A percentile compares a stretch with the other conserved stretches of the same genome.
These are phyloP conservation scores for Drosophila simulans DNA, from an alignment of 1,140 invertebrate species.

Conservation along the genomic window DNA sequence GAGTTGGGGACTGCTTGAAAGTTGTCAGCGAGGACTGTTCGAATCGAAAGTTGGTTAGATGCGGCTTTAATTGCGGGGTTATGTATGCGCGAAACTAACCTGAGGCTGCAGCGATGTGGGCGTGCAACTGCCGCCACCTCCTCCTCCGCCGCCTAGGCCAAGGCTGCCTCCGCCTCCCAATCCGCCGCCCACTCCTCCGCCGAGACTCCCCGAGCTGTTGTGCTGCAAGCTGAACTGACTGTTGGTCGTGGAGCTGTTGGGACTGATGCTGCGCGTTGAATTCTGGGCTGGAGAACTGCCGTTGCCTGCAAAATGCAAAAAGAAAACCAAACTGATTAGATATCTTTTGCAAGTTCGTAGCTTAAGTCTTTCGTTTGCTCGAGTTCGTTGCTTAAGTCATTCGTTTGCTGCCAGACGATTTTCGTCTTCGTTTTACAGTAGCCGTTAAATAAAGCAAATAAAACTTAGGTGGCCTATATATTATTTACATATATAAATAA, in stretches of 20 bases:
- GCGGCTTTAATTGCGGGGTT: neutral
- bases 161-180: constrained; percentile 57
- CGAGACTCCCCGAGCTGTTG: constrained; percentile 84
- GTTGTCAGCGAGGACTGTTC: constrained; percentile 82
- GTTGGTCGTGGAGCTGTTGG: constrained; percentile 84
- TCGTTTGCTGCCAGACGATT: constrained; percentile 24
- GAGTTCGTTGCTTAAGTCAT: constrained; percentile 78
- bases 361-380: constrained; percentile 5
- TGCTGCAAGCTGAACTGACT: constrained; percentile 84
- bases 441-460: too few relatives aligned
- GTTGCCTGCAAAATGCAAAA: constrained; percentile 61
- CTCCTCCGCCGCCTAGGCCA: constrained; percentile 69
- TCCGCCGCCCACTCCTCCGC: constrained; percentile 55
- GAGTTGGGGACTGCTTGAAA: constrained; percentile 83
- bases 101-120: constrained; percentile 82
- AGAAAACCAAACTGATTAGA: neutral
- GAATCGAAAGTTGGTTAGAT: constrained; percentile 10
- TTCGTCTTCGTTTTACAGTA: constrained; percentile 37
- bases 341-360: constrained; percentile 6
- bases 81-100: constrained; percentile 42
- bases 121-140: constrained; percentile 76
- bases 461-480: too few relatives aligned
- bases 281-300: constrained; percentile 85
- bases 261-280: constrained; percentile 84
- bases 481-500: neutral